These are phyloP conservation scores for Entelurus aequoreus DNA, from an alignment of 2,113 vertebrate genomes.

Conservation along the genomic window DNA sequence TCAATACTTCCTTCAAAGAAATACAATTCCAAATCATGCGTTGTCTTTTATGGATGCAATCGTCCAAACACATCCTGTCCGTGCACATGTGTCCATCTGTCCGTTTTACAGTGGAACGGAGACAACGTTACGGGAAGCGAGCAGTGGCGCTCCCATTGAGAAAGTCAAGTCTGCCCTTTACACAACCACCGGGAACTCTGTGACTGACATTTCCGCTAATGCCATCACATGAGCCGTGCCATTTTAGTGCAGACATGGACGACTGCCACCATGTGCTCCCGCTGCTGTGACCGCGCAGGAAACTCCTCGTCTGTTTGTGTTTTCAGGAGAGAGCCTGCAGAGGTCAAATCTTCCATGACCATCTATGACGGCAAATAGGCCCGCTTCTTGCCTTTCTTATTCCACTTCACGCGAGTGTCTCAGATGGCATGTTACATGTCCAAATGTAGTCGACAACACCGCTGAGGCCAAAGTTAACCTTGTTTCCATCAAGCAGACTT, in stretches of 20 bases:
- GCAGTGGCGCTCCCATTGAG: conserved; percentile 25
- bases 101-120: conserved; percentile 20
- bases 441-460: too few relatives aligned
- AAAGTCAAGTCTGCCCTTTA: conserved; percentile 51
- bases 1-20: conserved; percentile 1
- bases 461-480: too few relatives aligned
- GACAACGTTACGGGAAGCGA: conserved; percentile 19
- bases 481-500: too few relatives aligned
- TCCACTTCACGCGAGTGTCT: too few relatives aligned
- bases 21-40: neutral
- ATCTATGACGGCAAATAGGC: conserved; percentile 21
- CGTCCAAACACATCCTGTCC: neutral
- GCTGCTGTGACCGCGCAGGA: conserved; percentile 51
- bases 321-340: conserved; percentile 30
- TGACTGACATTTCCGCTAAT: conserved; percentile 62
- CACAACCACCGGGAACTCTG: conserved; percentile 41
- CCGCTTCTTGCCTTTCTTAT: neutral
- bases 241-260: conserved; percentile 50
- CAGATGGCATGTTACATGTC: too few relatives aligned
- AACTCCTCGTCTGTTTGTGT: conserved; percentile 40
- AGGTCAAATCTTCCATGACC: conserved; percentile 20
- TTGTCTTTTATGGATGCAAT: neutral
- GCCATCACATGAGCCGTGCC: conserved; percentile 55
- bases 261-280: conserved; percentile 45
- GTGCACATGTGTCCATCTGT: conserved; percentile 5